Evolutionary conservation across 2,888 invertebrate genomes (phyloP).

Genomic region (Cyrtodaria siliqua): DNA sequence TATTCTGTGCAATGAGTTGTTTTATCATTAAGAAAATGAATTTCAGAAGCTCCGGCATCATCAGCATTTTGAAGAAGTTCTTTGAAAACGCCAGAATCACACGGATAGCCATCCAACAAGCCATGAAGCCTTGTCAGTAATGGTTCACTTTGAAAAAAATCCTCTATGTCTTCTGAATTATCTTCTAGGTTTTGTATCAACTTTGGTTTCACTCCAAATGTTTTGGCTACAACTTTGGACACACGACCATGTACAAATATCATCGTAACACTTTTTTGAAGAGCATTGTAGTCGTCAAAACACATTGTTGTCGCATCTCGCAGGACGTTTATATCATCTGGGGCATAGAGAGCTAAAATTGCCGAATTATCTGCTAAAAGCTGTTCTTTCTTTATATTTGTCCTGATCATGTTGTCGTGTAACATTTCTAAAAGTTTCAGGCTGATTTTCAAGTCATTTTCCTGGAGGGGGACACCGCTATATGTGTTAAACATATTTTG

Average conservation of each 20-base stretch:
- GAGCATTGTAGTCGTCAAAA: too few relatives aligned
- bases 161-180: slow-evolving; percentile 56
- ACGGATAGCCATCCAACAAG: slow-evolving; percentile 79
- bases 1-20: slow-evolving; percentile 7
- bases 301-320: too few relatives aligned
- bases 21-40: slow-evolving; percentile 38
- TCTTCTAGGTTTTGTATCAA: slow-evolving; percentile 68
- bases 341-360: background rate
- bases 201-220: slow-evolving; percentile 37
- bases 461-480: too few relatives aligned
- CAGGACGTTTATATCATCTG: too few relatives aligned
- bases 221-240: slow-evolving; percentile 13
- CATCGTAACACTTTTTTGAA: slow-evolving; percentile 46
- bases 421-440: too few relatives aligned
- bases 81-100: slow-evolving; percentile 80
- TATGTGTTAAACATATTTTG: too few relatives aligned
- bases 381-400: too few relatives aligned
- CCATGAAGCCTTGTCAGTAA: slow-evolving; percentile 78
- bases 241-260: slow-evolving; percentile 50
- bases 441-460: too few relatives aligned
- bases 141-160: slow-evolving; percentile 80
- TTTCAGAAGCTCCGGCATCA: slow-evolving; percentile 77
- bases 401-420: too few relatives aligned
- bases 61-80: slow-evolving; percentile 84
- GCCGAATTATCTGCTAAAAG: too few relatives aligned